A percentile compares a stretch with the other conserved stretches of the same genome.
These are phyloP conservation scores for Eupelmus urozonus DNA, from an alignment of 2,888 invertebrate genomes.

Conservation along the genomic window DNA sequence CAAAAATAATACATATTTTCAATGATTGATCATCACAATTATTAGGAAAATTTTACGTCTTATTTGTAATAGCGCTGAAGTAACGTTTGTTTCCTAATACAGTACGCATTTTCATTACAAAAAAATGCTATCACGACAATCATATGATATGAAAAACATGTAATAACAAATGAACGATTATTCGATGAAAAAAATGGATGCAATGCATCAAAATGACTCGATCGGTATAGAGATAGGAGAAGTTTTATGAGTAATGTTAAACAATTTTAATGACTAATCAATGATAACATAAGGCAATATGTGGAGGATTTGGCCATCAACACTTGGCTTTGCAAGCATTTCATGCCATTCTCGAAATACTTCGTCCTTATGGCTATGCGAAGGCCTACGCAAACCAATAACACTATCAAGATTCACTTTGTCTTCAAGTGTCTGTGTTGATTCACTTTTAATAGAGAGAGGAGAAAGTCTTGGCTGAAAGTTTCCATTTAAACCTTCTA, in stretches of 20 bases:
- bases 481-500: conserved; percentile 75
- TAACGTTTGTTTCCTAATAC: conserved; percentile 42
- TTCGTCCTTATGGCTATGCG: conserved; percentile 69
- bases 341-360: conserved; percentile 96
- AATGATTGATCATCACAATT: conserved; percentile 60
- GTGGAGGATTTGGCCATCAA: conserved; percentile 88
- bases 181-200: conserved; percentile 52
- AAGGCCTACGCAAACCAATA: conserved; percentile 64
- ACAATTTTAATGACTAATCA: conserved; percentile 81
- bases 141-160: conserved; percentile 56
- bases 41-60: conserved; percentile 53
- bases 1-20: conserved; percentile 60
- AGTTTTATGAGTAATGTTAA: conserved; percentile 54
- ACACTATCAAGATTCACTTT: conserved; percentile 59
- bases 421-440: conserved; percentile 54
- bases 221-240: conserved; percentile 49
- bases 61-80: conserved; percentile 29
- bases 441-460: conserved; percentile 51
- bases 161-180: conserved; percentile 58
- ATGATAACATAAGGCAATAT: conserved; percentile 98
- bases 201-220: conserved; percentile 53
- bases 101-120: conserved; percentile 48
- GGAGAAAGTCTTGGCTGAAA: conserved; percentile 69
- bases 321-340: conserved; percentile 86
- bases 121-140: conserved; percentile 58